A percentile compares a stretch with the other conserved stretches of the same genome.
phyloP scores from a whole-genome alignment of 2,113 vertebrate genomes.

The Morone saxatilis region DNA sequence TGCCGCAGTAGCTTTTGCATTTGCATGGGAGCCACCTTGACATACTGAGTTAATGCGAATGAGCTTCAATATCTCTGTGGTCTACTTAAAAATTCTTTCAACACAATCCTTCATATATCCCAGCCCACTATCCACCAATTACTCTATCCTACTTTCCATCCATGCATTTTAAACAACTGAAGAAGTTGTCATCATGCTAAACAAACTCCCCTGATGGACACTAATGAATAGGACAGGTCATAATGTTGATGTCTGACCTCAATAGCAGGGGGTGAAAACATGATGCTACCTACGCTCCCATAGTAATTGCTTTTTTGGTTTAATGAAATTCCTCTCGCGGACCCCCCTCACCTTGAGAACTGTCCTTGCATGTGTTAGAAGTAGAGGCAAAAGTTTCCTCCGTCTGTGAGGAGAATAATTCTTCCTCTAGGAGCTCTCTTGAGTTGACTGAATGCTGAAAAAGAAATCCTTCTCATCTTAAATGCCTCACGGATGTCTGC shows the following conservation, averaged over 20 bases:
- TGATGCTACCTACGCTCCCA: slow-evolving; percentile 31
- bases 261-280: slow-evolving; percentile 36
- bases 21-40: slow-evolving; percentile 4
- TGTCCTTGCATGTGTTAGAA: slow-evolving; percentile 63
- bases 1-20: slow-evolving; percentile 1
- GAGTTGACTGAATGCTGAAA: neutral
- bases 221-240: slow-evolving; percentile 61
- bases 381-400: slow-evolving; percentile 48
- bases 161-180: slow-evolving; percentile 34
- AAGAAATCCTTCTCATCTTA: slow-evolving; percentile 17
- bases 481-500: neutral
- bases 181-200: slow-evolving; percentile 1
- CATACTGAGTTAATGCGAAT: slow-evolving; percentile 12
- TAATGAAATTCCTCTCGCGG: slow-evolving; percentile 68
- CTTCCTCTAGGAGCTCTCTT: neutral
- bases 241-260: slow-evolving; percentile 62
- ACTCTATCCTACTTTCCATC: slow-evolving; percentile 2
- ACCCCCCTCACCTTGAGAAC: slow-evolving; percentile 62
- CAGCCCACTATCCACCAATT: slow-evolving; percentile 1
- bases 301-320: slow-evolving; percentile 60
- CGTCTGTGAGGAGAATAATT: slow-evolving; percentile 46
- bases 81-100: slow-evolving; percentile 5
- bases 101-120: slow-evolving; percentile 7
- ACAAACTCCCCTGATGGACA: slow-evolving; percentile 51
- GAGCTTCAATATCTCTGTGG: neutral